A percentile compares a stretch with the other conserved stretches of the same genome.
Evolutionary conservation across 2,113 vertebrate species (phyloP).

Genomic region (Rhea pennata): DNA sequence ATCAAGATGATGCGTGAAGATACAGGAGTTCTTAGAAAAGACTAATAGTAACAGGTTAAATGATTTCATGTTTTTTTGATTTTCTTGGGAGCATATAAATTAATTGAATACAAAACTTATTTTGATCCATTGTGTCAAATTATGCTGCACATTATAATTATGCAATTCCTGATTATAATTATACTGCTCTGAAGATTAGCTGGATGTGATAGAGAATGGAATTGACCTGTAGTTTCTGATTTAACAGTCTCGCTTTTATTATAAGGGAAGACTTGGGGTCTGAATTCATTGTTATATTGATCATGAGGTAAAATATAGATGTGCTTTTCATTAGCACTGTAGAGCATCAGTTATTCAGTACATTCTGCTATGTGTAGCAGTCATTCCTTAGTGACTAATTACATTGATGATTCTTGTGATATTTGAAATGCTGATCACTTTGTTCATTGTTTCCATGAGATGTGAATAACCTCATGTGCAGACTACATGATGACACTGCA

Average conservation of each 20-base stretch:
- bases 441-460: not conserved
- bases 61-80: not conserved
- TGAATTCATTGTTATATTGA: not conserved
- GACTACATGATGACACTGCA: not conserved
- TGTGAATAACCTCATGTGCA: not conserved
- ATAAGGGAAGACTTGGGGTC: not conserved
- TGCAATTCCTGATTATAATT: not conserved
- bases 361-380: not conserved
- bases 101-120: not conserved
- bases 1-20: not conserved
- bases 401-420: not conserved
- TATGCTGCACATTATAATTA: not conserved
- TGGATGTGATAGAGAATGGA: not conserved
- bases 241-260: not conserved
- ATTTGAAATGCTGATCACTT: constrained; percentile 1
- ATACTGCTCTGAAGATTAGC: not conserved
- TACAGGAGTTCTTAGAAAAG: not conserved
- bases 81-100: not conserved
- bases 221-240: not conserved
- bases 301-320: not conserved
- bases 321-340: not conserved
- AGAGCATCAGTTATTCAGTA: not conserved
- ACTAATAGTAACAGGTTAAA: not conserved
- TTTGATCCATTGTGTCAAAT: not conserved
- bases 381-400: constrained; percentile 28